Base-by-base conservation (phyloP, 2,113 vertebrate genomes). In the Sapajus apella region DNA sequence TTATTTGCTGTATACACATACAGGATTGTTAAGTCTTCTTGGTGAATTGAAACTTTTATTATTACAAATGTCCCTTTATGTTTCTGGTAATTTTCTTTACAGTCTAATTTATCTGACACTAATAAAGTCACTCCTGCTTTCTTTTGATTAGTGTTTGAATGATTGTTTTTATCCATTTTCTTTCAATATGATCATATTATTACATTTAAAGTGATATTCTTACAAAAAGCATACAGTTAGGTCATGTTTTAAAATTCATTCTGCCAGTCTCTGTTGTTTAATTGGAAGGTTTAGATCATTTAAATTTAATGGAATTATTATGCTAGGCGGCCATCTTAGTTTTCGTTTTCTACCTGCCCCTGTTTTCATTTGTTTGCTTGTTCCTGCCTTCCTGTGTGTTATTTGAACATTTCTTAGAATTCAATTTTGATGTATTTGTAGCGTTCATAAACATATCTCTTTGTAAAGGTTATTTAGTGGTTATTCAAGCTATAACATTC, bases 201-300 rank as follows among this genome's bases (percentile, higher is more conserved):
- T 79, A 88, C 6, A 50, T 92, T 79, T 92, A 23, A 95, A 95
- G 32, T 50, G 21, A 68, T n/a, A 86, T 70, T 90, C 40, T 90
- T 84, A 4, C 55, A 84, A 47, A 55, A 27, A 77, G 68, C 30
- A 68, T 90, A 37, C 8, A 68, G 35, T 76, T 55, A 56, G 45
- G 40, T 94, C 5, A 84, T n/a, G 23, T 13, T 61, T 88, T 82
- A 79, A 50, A 72, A 70, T 47, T 30, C 30, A 95, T 35, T 40
- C 18, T 90, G 47, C 18, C 32, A 68, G 45, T 47, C 32, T 85
- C 72, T 91, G 55, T 64, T 45, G 40, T 70, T 77, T 50, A 70
- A 58, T 85, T 91, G 25, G 25, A 85, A 12, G 27, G 56, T 76
- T 85, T 70, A 86, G 20, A 45, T 76, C n/a, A 64, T 87, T 95